Percentiles rank a stretch among this genome's conserved stretches.
These are phyloP conservation scores for Phalacrocorax pelagicus DNA, from an alignment of 2,113 vertebrate species.

Conservation along the genomic window DNA sequence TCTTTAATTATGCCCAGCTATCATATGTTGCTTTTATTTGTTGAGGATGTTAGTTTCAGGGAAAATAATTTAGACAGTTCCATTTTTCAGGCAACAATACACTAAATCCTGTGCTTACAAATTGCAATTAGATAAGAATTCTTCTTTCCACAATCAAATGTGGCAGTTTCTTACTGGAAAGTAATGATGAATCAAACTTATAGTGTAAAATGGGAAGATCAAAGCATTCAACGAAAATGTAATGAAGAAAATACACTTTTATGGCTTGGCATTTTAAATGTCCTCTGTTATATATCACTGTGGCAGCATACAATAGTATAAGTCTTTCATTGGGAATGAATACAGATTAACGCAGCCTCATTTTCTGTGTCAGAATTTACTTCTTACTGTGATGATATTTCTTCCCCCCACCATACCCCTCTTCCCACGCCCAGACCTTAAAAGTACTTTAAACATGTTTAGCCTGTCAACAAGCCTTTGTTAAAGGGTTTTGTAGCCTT, in stretches of 20 bases:
- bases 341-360: conserved; percentile 83
- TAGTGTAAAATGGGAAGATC: conserved; percentile 60
- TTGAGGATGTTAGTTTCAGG: conserved; percentile 73
- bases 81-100: conserved; percentile 76
- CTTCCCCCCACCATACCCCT: not conserved
- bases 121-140: conserved; percentile 78
- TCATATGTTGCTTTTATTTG: conserved; percentile 77
- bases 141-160: conserved; percentile 69
- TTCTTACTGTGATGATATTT: conserved; percentile 76
- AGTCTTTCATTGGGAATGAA: conserved; percentile 65
- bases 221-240: conserved; percentile 58
- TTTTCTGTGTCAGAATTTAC: conserved; percentile 83
- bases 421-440: conserved; percentile 43
- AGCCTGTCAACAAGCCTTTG: conserved; percentile 72
- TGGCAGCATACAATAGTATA: conserved; percentile 42
- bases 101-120: conserved; percentile 75
- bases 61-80: conserved; percentile 78
- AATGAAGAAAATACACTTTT: conserved; percentile 74
- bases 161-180: conserved; percentile 71
- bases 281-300: conserved; percentile 61
- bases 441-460: conserved; percentile 76
- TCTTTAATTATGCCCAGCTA: conserved; percentile 75
- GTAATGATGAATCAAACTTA: conserved; percentile 67
- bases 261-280: conserved; percentile 67
- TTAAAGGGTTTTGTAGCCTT: conserved; percentile 69